Evolutionary conservation across 2,888 invertebrate genomes (phyloP), one percentile per base, ranked within the genome.

Genomic region (Baccha elongata): DNA sequence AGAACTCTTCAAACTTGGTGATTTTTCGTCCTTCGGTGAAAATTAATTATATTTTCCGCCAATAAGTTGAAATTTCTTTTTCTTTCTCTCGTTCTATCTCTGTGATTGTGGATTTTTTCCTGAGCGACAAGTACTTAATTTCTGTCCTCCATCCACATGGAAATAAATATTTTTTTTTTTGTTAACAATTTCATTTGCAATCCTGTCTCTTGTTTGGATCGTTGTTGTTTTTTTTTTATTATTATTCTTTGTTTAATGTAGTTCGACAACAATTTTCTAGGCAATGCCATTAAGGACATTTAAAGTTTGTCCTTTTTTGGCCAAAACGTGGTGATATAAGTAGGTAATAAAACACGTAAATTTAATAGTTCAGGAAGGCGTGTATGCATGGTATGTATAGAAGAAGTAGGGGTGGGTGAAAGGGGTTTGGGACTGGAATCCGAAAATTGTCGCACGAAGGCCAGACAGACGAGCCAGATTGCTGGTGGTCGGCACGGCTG

Each of bases 301-400:
- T 75, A 83, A 83, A 78, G 83, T 72, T 78, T 64, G 73, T 68
- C 68, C 68, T 68, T 83, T 74, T 78, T 83, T 73, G 78, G 55
- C 83, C 62, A 78, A 78, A 72, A 68, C 62, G 76, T 83, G 67
- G 81, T 76, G 81, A 68, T 76, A 83, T 83, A 83, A 83, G 78
- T 83, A 83, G 83, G 83, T 83, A 83, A 83, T 83, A 83, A 83
- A 83, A 83, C 83, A 83, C 83, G 78, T 83, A 73, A 83, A 83
- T 83, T 83, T 83, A 83, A 83, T 83, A 83, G 83, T 83, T 83
- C 83, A 83, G 83, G 83, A 83, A 83, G 83, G 83, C 83, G 78
- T 83, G 78, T 73, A 78, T 78, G 72, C 72, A 58, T 55, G 46
- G 67, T 53, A 80, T 67, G 64, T 55, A 10, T 65, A 15, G 17